Conservation (phyloP, 2,113 vertebrate species). For the Hymenochirus boettgeri region DNA sequence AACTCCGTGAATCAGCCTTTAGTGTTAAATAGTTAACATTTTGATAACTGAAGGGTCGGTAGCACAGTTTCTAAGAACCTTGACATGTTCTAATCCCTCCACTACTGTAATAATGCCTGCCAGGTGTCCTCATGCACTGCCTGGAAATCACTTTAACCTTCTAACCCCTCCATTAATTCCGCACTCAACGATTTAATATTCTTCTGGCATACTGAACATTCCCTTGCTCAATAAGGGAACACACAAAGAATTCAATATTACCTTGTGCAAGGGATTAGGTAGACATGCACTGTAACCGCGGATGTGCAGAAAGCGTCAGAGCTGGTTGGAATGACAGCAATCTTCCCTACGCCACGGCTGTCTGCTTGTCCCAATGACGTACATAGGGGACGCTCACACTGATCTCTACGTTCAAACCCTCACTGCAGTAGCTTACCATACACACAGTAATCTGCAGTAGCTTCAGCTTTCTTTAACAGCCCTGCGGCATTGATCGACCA, state of each 20-base stretch:
- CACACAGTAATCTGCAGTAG: not conserved
- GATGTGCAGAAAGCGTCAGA: conserved; percentile 12
- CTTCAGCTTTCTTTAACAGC: not conserved
- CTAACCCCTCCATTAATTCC: not conserved
- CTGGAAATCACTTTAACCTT: conserved; percentile 3
- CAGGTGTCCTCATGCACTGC: not conserved
- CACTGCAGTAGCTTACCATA: not conserved
- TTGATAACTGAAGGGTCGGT: not conserved
- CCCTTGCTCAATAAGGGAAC: not conserved
- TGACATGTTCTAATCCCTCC: no score
- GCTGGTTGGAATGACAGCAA: conserved; percentile 16
- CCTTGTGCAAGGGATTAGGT: conserved; percentile 7
- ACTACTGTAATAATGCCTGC: not conserved
- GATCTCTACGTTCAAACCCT: not conserved
- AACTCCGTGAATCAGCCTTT: no score
- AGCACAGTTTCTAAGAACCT: not conserved
- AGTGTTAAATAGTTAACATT: not conserved
- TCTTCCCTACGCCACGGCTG: not conserved
- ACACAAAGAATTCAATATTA: not conserved
- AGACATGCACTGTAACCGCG: conserved; percentile 3
- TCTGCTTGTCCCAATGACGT: conserved; percentile 33
- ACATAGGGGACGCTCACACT: conserved; percentile 1
- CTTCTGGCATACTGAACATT: not conserved
- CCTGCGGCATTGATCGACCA: not conserved
- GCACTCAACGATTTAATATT: not conserved